Evolutionary conservation across 1,140 invertebrate genomes (phyloP).

Genomic region (Heliconius nattereri): DNA sequence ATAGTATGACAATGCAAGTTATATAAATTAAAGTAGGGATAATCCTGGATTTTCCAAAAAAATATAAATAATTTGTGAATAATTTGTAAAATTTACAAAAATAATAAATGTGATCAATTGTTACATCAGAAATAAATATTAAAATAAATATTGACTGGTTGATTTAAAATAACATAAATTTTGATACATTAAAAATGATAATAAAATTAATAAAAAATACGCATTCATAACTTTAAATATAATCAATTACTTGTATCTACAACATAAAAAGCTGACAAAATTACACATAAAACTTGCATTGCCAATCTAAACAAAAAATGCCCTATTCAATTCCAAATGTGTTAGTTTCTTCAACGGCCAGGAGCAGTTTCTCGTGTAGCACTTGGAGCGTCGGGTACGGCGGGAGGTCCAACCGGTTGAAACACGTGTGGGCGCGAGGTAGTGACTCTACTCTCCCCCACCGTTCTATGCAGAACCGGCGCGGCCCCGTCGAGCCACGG

Average conservation of each 20-base stretch:
- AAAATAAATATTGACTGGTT: too few relatives aligned
- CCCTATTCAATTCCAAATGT: slow-evolving; percentile 97
- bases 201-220: background rate
- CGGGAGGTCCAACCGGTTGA: slow-evolving; percentile 97
- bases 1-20: background rate
- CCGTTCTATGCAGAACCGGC: slow-evolving; percentile 99
- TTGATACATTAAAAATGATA: too few relatives aligned
- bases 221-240: background rate
- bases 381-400: slow-evolving; percentile 96
- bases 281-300: background rate
- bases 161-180: too few relatives aligned
- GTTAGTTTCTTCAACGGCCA: slow-evolving; percentile 98
- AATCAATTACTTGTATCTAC: background rate
- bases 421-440: slow-evolving; percentile 98
- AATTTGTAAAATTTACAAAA: too few relatives aligned
- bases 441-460: slow-evolving; percentile 98
- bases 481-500: slow-evolving; percentile 95
- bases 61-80: too few relatives aligned
- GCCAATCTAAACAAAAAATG: background rate
- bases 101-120: too few relatives aligned
- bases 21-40: too few relatives aligned
- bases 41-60: too few relatives aligned
- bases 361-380: slow-evolving; percentile 95
- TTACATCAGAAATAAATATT: too few relatives aligned
- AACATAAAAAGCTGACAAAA: background rate